Base-by-base conservation (phyloP, 64 coral and sea anemone species). In the Stylophora pistillata region DNA sequence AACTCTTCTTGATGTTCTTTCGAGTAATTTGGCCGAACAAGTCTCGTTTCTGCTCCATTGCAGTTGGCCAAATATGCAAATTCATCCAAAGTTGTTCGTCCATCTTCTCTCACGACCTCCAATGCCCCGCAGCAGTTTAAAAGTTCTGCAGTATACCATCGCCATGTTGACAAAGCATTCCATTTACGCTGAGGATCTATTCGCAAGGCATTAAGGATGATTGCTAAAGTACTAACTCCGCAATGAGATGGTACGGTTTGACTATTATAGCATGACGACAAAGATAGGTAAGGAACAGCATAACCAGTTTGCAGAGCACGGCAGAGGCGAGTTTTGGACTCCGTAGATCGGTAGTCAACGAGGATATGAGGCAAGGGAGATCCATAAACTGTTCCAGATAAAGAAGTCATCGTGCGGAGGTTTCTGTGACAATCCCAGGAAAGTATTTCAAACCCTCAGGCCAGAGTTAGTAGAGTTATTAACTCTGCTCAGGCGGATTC, bases 101-200 rank as follows among this genome's bases (percentile, higher is more conserved):
- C 96, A 65, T 41, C 58, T 58, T 84, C 65, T 84, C 94, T 94
- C 13, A 92, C 30, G 2, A 83, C 74, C 14, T 92, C 93, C 25
- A 92, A 73, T 16, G 89, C 79, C 30, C 73, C 62, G 29, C 92
- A 95, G 53, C 75, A 95, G 17, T 95, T 81, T 32, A 98, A 71
- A 30, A 94, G 56, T 9, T 94, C 89, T 47, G 89, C 96, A 15
- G 93, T 88, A 55, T 94, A 98, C 95, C 95, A 98, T 4, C 95
- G 85, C 89, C 96, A 68, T 23, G 21, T 10, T 25, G 20, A 92
- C 5, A 90, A 82, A 5, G 86, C 80, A 87, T 92, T 94, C 96
- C 96, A 92, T 13, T 89, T 15, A 20, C 89, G 77, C 32, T 89
- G 86, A 32, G 92, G 93, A 74, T 94, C 89, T 20, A 98, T 94